Evolutionary conservation across 2,888 invertebrate species (phyloP).

Genomic region (Drosophila koepferae): DNA sequence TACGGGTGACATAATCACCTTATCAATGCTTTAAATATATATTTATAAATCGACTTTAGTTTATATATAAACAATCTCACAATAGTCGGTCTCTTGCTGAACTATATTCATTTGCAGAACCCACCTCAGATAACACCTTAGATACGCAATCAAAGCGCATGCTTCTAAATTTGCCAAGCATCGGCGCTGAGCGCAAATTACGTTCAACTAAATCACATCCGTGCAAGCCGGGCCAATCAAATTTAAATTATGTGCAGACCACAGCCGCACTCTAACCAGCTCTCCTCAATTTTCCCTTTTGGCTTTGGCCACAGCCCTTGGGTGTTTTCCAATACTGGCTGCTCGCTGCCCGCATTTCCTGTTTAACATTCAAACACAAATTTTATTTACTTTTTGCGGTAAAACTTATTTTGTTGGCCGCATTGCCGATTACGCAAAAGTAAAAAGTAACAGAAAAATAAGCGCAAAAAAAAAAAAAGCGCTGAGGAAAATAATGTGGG

Average conservation of each 20-base stretch:
- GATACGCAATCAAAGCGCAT: not conserved
- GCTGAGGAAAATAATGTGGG: conserved; percentile 34
- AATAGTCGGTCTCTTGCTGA: too few species aligned
- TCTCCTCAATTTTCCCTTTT: not conserved
- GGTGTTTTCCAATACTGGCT: conserved; percentile 8
- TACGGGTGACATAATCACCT: too few species aligned
- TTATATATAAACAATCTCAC: not conserved
- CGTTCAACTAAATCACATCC: conserved; percentile 35
- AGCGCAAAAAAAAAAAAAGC: conserved; percentile 9
- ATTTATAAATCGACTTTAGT: too few species aligned
- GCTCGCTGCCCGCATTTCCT: conserved; percentile 50
- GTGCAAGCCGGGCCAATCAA: conserved; percentile 44
- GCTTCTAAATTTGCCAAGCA: not conserved
- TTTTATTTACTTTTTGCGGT: conserved; percentile 67
- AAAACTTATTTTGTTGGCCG: conserved; percentile 59
- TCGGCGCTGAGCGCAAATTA: conserved; percentile 1
- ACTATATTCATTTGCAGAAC: too few species aligned
- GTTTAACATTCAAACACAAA: conserved; percentile 56
- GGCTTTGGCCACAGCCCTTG: not conserved
- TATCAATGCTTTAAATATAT: too few species aligned
- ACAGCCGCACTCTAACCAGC: not conserved
- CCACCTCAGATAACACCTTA: not conserved
- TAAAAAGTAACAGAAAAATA: not conserved
- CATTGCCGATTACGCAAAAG: conserved; percentile 50
- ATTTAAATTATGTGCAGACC: conserved; percentile 48